Evolutionary conservation across 1,140 invertebrate genomes (phyloP).

Genomic region (Onthophagus taurus): DNA sequence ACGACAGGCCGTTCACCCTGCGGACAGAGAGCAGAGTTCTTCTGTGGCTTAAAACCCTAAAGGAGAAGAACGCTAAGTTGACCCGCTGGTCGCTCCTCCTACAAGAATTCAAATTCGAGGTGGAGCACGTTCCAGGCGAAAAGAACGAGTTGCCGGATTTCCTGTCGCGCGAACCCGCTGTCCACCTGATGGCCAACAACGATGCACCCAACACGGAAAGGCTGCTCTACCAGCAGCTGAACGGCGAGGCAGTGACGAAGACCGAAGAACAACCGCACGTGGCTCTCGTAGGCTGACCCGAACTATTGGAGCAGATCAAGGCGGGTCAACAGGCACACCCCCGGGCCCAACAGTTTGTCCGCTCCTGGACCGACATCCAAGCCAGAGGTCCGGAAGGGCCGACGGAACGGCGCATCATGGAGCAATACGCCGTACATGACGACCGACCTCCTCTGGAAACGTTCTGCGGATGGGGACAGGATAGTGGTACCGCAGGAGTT

Average conservation of each 20-base stretch:
- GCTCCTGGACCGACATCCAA: no score
- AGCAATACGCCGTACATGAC: neutral
- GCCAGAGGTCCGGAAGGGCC: neutral
- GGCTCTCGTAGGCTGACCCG: no score
- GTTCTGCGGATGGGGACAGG: neutral
- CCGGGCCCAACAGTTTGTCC: no score
- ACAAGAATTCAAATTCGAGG: constrained; percentile 22
- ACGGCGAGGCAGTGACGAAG: no score
- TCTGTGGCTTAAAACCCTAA: constrained; percentile 20
- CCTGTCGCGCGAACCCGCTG: no score
- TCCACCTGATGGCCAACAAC: no score
- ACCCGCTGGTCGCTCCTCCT: constrained; percentile 27
- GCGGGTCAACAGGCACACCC: no score
- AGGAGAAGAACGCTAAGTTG: constrained; percentile 24
- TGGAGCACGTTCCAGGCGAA: constrained; percentile 23
- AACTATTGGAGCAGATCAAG: no score
- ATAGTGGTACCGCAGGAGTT: neutral
- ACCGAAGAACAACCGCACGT: no score
- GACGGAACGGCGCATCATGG: neutral
- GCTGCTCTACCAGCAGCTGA: no score
- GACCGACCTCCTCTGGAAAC: neutral
- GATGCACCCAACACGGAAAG: no score
- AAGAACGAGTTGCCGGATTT: constrained; percentile 28
- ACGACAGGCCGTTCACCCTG: constrained; percentile 27
- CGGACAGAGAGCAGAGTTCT: constrained; percentile 24